These are phyloP conservation scores for Neodon shergylaensis DNA, from an alignment of 2,113 vertebrate genomes.

Conservation along the genomic window DNA sequence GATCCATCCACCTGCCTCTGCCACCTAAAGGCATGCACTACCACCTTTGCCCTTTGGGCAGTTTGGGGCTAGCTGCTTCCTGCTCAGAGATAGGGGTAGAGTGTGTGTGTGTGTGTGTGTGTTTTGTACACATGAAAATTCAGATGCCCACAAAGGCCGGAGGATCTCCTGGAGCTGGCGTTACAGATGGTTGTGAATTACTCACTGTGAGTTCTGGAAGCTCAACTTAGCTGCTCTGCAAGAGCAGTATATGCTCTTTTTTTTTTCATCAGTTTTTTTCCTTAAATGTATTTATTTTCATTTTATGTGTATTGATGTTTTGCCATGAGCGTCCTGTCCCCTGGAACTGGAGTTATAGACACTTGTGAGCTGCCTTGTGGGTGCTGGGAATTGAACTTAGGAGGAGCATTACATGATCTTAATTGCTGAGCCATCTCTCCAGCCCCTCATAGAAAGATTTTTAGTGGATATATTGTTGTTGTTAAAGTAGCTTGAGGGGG, in stretches of 20 bases:
- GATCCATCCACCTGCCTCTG: not conserved
- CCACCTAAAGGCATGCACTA: not conserved
- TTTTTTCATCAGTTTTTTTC: not conserved
- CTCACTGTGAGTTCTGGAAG: not conserved
- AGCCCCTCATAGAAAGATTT: not conserved
- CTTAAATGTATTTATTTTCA: not conserved
- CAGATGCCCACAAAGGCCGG: not conserved
- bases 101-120: not conserved
- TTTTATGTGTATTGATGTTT: not conserved
- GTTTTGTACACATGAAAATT: not conserved
- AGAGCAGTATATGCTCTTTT: not conserved
- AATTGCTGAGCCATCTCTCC: not conserved
- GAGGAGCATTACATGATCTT: not conserved
- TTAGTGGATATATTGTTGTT: not conserved
- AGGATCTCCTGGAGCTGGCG: not conserved
- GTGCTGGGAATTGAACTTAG: not conserved
- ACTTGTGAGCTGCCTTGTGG: not conserved
- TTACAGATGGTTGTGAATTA: not conserved
- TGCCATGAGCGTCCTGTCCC: not conserved
- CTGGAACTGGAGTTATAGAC: not conserved
- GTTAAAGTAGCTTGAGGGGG: not conserved
- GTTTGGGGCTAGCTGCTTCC: not conserved
- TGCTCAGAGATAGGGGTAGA: not conserved
- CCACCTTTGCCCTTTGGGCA: not conserved
- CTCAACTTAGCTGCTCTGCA: not conserved